Base-by-base conservation (phyloP, 2,113 vertebrate species). In the Ageneiosus marmoratus region DNA sequence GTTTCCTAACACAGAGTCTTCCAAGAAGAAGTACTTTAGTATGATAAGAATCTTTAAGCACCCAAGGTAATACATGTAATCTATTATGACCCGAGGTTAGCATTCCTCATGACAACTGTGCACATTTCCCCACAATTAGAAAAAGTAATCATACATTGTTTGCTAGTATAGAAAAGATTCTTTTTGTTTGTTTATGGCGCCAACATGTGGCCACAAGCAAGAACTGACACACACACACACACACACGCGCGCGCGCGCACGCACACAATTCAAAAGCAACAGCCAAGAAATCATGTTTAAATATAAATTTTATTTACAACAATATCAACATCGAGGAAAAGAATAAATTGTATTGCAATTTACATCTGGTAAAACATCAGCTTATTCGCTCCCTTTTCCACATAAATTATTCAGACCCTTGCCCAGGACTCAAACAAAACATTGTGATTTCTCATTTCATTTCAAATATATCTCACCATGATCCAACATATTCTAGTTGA, bases 291-390 rank as follows among this genome's bases (percentile, higher is more conserved):
- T 67, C 80, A 85, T 89, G 93, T 96, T 97, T 97, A 97, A 98
- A 98, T 97, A 98, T 93, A 97, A 98, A 96, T 95, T 99, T 96
- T 98, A 98, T 99, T 98, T 98, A 98, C 97, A 97, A 93, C 85
- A 93, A 96, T 96, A 96, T 96, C 94, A 95, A 96, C 95, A 96
- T 94, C 91, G 90, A 95, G 93, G 93, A 92, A 94, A 91, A 92
- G 88, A 93, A 93, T 93, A 90, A 92, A 93, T 91, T 83, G 84
- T 91, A 92, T 91, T 95, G 92, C 89, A 95, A 94, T 95, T 95
- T 95, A 95, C 93, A 95, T 94, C 92, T 88, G 92, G 90, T 89
- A 93, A 93, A 93, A 93, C 88, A 88, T 91, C 91, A 92, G 89
- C 91, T 92, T 89, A 91, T 87, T 90, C 88, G 62, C 83, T 83